Conservation (phyloP, 2,797 vertebrate genomes). For the Sarcophilus harrisii region DNA sequence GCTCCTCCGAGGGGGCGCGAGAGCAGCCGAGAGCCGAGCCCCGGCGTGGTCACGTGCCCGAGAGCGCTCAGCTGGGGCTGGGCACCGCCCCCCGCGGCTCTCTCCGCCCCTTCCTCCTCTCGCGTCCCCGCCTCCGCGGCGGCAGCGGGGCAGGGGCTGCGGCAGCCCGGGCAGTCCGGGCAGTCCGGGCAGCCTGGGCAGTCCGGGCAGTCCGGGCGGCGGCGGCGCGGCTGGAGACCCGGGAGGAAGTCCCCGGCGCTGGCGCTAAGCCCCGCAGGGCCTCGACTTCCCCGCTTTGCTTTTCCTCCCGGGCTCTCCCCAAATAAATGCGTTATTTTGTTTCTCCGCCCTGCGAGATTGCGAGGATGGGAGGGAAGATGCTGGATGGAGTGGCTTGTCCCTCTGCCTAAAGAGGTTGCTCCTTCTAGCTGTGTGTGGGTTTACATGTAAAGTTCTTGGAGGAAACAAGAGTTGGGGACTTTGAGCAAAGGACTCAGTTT, state of each 20-base stretch:
- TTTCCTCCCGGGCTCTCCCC: background rate
- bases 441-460: background rate
- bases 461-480: background rate
- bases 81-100: background rate
- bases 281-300: background rate
- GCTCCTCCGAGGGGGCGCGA: slow-evolving; percentile 6
- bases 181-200: too few species aligned
- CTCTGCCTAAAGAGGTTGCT: background rate
- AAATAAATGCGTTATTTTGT: background rate
- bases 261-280: background rate
- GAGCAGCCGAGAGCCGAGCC: background rate
- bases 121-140: background rate
- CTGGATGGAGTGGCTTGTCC: background rate
- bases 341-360: too few species aligned
- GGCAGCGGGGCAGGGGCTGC: slow-evolving; percentile 15
- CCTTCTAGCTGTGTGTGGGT: background rate
- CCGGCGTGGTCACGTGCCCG: background rate
- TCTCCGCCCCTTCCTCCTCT: background rate
- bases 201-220: too few species aligned
- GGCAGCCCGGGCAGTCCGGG: too few species aligned
- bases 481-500: background rate
- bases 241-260: too few species aligned
- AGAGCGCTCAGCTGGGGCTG: background rate
- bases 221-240: background rate
- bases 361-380: background rate